Conservation (phyloP, 2,797 vertebrate genomes). For the Valencia hispanica region DNA sequence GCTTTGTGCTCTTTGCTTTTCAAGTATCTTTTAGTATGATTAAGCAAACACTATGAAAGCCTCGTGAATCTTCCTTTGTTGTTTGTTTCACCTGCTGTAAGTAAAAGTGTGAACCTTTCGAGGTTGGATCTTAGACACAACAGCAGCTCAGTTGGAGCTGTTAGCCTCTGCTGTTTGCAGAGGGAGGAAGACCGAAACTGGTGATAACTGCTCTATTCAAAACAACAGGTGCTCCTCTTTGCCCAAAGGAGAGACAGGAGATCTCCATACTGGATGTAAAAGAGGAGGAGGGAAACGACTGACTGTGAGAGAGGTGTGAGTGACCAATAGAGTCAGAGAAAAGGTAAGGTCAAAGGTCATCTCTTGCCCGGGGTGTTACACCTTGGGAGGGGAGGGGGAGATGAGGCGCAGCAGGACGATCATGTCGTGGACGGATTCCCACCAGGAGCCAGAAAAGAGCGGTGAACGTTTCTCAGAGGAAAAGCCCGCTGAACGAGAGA, state of each 20-base stretch:
- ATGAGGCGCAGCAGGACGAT: constrained; percentile 10
- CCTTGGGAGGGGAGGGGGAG: constrained; percentile 36
- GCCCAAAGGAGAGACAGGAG: constrained; percentile 17
- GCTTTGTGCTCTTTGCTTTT: not conserved
- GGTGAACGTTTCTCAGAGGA: no score
- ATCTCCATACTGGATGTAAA: constrained; percentile 2
- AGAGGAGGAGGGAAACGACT: constrained; percentile 2
- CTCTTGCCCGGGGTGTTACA: constrained; percentile 8
- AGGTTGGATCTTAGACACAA: constrained; percentile 25
- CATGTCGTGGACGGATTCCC: not conserved
- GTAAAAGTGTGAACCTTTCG: constrained; percentile 14
- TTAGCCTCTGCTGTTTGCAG: constrained; percentile 23
- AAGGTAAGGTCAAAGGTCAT: constrained; percentile 48
- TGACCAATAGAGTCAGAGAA: constrained; percentile 33
- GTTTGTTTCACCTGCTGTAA: constrained; percentile 6
- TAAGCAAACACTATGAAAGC: constrained; percentile 1
- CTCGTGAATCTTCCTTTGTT: not conserved
- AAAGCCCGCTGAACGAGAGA: no score
- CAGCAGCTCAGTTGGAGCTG: constrained; percentile 20
- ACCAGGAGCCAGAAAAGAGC: not conserved
- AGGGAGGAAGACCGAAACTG: constrained; percentile 38
- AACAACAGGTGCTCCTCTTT: constrained; percentile 50
- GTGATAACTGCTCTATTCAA: constrained; percentile 41
- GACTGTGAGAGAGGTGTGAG: not conserved
- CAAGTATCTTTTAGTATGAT: not conserved